These are phyloP conservation scores for Nycteola revayana DNA, from an alignment of 2,888 invertebrate species.

Conservation along the genomic window DNA sequence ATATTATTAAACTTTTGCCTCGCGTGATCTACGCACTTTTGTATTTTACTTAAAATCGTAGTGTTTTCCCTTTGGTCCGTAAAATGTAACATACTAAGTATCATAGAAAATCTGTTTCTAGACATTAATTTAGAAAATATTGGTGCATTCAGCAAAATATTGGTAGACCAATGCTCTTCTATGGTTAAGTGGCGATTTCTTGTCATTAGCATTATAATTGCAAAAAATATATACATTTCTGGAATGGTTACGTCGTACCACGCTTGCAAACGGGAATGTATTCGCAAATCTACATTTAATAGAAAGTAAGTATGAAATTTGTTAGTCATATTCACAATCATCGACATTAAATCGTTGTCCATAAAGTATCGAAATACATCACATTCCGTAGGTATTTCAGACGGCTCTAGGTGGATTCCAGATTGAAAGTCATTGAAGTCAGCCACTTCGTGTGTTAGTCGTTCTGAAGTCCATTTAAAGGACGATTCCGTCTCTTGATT, in stretches of 20 bases:
- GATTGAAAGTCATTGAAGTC: slow-evolving; percentile 13
- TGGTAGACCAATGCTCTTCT: slow-evolving; percentile 23
- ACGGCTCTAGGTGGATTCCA: slow-evolving; percentile 10
- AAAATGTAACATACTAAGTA: slow-evolving; percentile 20
- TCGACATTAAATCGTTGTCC: slow-evolving; percentile 9
- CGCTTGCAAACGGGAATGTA: slow-evolving; percentile 15
- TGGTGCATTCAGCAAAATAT: slow-evolving; percentile 13
- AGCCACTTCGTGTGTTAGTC: slow-evolving; percentile 10
- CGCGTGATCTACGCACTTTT: slow-evolving; percentile 10
- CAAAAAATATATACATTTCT: slow-evolving; percentile 18
- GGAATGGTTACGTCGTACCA: slow-evolving; percentile 16
- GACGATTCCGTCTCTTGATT: slow-evolving; percentile 13
- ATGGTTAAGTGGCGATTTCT: slow-evolving; percentile 14
- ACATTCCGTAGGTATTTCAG: slow-evolving; percentile 11
- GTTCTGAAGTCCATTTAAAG: slow-evolving; percentile 14
- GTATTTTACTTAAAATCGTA: slow-evolving; percentile 9
- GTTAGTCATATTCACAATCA: slow-evolving; percentile 10
- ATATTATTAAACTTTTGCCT: slow-evolving; percentile 11
- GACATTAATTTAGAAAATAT: slow-evolving; percentile 17
- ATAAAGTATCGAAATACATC: slow-evolving; percentile 11
- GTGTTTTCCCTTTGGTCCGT: slow-evolving; percentile 10
- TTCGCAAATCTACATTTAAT: slow-evolving; percentile 9
- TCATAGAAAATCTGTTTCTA: slow-evolving; percentile 19
- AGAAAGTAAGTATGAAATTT: slow-evolving; percentile 8
- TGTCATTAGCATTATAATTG: slow-evolving; percentile 17